Base-by-base conservation (phyloP, 2,797 vertebrate species). In the Sternotherus odoratus region DNA sequence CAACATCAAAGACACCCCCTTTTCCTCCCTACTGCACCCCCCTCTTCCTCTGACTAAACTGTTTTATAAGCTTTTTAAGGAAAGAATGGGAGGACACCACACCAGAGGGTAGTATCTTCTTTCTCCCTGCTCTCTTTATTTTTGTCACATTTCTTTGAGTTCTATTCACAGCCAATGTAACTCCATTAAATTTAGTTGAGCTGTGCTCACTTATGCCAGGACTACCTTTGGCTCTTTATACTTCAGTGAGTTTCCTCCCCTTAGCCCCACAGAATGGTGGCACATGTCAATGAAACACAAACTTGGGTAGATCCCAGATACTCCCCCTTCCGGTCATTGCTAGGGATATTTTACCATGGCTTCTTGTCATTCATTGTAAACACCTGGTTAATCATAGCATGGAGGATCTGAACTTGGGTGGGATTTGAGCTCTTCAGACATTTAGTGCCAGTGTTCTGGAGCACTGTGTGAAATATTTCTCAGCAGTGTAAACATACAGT, bases 11-110 rank as follows among this genome's bases (percentile, higher is more conserved):
- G 77, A 28, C 1, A 1, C 2, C 2, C 9, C 3, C 81, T 6
- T 16, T 24, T 8, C 12, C 77, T 12, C 6, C 0, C 33, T 48
- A 1, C 15, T 79, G 7, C 33, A 11, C 6, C 39, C 2, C 72
- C 21, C 46, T 53, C 11, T 82, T 79, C 53, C 5, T 10, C 7
- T 36, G 43, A 2, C 28, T 46, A 48, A 75, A 16, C 8, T 26
- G 39, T 46, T 48, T 75, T 30, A 75, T 30, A 26, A 75, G 26
- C 15, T 26, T 75, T 48, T 75, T 48, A 75, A 48, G 13, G 43
- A 43, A 75, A 43, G 72, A 16, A 48, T 48, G 28, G 72, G 8
- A 8, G 26, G 28, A 46, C 17, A 15, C 72, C 26, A 43, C 8
- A 30, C 13, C 12, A 48, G 24, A 75, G 43, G 26, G 24, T 48